Percentiles rank a stretch among this genome's conserved stretches.
These are phyloP conservation scores for Drosophila chauvacae DNA, from an alignment of 1,140 invertebrate species.

Conservation along the genomic window DNA sequence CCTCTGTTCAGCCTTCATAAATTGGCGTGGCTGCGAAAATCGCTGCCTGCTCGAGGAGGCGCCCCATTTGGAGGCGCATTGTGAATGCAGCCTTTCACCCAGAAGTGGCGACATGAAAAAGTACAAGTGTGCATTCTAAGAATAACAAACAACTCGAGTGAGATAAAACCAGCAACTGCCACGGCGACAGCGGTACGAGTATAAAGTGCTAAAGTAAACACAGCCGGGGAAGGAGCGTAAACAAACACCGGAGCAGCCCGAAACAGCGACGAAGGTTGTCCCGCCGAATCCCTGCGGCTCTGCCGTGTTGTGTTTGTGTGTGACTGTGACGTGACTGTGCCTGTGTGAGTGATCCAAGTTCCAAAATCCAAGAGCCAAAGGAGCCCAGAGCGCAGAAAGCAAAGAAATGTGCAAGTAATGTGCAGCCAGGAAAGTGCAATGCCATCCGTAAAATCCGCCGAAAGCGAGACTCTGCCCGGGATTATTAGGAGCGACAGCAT, in stretches of 20 bases:
- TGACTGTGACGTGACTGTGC: background rate
- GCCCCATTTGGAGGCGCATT: conserved; percentile 27
- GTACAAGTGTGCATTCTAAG: conserved; percentile 51
- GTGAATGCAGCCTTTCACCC: conserved; percentile 30
- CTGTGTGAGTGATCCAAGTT: conserved; percentile 21
- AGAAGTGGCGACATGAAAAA: conserved; percentile 42
- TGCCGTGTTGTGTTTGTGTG: conserved; percentile 6
- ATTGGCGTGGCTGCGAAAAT: conserved; percentile 42
- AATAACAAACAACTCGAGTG: conserved; percentile 59
- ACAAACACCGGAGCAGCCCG: conserved; percentile 38
- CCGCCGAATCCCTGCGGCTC: conserved; percentile 18
- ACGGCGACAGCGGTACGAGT: conserved; percentile 9
- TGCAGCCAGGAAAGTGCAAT: conserved; percentile 60
- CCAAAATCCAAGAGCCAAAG: background rate
- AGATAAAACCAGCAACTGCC: conserved; percentile 41
- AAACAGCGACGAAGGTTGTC: conserved; percentile 21
- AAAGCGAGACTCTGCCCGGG: conserved; percentile 49
- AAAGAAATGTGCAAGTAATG: conserved; percentile 63
- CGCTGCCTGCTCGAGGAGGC: conserved; percentile 50
- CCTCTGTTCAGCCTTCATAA: conserved; percentile 24
- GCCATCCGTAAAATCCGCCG: conserved; percentile 54
- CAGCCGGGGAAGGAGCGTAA: conserved; percentile 30
- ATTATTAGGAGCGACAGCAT: conserved; percentile 58
- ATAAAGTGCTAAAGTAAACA: conserved; percentile 45
- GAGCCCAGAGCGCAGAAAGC: conserved; percentile 17